These are phyloP conservation scores for Podarcis lilfordi DNA, from an alignment of 2,797 vertebrate species.

Conservation along the genomic window DNA sequence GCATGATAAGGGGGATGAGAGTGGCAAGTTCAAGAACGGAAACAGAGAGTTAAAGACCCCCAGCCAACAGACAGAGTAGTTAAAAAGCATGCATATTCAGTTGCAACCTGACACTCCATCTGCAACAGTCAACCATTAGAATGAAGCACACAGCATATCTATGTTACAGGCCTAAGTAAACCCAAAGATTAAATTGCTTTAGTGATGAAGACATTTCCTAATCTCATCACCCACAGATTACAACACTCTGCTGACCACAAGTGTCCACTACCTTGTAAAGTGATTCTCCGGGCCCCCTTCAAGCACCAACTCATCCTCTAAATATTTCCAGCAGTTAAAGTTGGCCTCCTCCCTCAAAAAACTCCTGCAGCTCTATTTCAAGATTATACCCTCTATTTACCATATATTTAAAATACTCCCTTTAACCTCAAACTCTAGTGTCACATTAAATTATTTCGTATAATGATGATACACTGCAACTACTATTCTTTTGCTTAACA, in stretches of 20 bases:
- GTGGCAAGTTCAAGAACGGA: not conserved
- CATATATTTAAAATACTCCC: not conserved
- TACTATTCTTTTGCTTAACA: not conserved
- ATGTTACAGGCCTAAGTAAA: not conserved
- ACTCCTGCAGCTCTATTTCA: not conserved
- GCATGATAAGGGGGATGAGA: not conserved
- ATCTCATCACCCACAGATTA: not conserved
- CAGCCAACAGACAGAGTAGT: not conserved
- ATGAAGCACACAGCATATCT: too few relatives aligned
- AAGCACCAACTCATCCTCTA: not conserved
- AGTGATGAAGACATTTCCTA: not conserved
- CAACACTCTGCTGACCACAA: not conserved
- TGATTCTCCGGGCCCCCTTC: not conserved
- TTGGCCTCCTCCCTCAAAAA: not conserved
- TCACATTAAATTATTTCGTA: not conserved
- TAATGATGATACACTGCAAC: not conserved
- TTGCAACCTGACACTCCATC: not conserved
- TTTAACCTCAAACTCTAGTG: not conserved
- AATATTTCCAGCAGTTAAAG: not conserved
- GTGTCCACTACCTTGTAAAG: not conserved
- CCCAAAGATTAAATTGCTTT: not conserved
- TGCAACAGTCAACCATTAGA: not conserved
- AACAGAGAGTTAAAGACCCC: not conserved
- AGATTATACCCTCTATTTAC: not conserved
- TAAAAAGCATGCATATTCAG: not conserved